Percentiles rank a stretch among this genome's conserved stretches.
These are phyloP conservation scores for Drosophila orena DNA, from an alignment of 1,140 invertebrate species.

Conservation along the genomic window DNA sequence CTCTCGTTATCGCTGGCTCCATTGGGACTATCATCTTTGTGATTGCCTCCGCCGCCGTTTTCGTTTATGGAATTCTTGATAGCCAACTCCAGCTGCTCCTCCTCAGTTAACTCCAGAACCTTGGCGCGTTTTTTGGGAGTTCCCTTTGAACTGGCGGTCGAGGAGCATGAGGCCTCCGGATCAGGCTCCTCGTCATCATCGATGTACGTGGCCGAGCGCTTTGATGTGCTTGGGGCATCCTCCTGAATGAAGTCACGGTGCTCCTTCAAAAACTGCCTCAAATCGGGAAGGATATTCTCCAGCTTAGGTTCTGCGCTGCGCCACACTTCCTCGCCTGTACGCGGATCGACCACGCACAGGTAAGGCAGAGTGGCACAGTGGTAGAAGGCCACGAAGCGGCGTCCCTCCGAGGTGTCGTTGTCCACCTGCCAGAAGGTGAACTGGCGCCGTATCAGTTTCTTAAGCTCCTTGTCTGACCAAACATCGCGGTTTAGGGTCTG, in stretches of 20 bases:
- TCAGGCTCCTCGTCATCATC: slow-evolving; percentile 53
- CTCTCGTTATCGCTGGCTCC: slow-evolving; percentile 67
- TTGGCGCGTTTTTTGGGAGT: slow-evolving; percentile 66
- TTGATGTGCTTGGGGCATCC: slow-evolving; percentile 67
- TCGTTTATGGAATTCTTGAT: slow-evolving; percentile 84
- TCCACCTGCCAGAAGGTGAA: slow-evolving; percentile 94
- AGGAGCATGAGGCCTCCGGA: slow-evolving; percentile 35
- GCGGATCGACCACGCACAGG: slow-evolving; percentile 90
- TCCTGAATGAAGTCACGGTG: slow-evolving; percentile 69
- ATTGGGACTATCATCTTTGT: slow-evolving; percentile 11
- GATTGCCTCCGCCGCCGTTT: slow-evolving; percentile 27
- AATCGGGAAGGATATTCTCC: slow-evolving; percentile 62
- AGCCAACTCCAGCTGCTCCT: slow-evolving; percentile 78
- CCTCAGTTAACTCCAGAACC: slow-evolving; percentile 75
- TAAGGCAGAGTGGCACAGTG: slow-evolving; percentile 89
- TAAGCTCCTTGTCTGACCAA: slow-evolving; percentile 89
- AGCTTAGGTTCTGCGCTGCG: slow-evolving; percentile 69
- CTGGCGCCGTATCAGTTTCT: slow-evolving; percentile 89
- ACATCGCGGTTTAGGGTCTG: slow-evolving; percentile 92
- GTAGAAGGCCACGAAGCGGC: slow-evolving; percentile 90
- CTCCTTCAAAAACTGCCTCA: slow-evolving; percentile 69
- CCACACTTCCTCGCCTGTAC: slow-evolving; percentile 88
- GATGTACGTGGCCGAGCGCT: slow-evolving; percentile 51
- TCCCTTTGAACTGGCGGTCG: slow-evolving; percentile 36
- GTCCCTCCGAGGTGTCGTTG: slow-evolving; percentile 89